phyloP scores from a whole-genome alignment of 1,140 invertebrate genomes.

The Limonius californicus region DNA sequence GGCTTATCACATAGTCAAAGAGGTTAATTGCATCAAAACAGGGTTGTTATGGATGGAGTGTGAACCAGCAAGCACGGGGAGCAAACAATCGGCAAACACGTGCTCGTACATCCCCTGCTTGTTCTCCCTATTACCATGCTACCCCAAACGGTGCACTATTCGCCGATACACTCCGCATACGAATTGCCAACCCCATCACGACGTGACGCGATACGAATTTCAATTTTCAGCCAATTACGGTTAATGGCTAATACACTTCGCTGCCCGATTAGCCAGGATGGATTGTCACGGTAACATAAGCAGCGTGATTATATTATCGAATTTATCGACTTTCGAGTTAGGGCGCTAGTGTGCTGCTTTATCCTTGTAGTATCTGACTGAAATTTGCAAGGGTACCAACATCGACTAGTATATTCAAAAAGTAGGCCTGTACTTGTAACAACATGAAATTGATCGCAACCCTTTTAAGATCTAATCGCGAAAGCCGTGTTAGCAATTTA shows the following conservation, averaged over 20 bases:
- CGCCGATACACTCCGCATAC: constrained; percentile 8
- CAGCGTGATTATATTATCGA: constrained; percentile 8
- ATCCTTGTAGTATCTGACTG: too few species aligned
- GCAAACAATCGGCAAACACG: constrained; percentile 15
- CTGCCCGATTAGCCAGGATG: constrained; percentile 2
- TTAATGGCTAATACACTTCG: constrained; percentile 12
- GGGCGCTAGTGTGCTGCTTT: neutral
- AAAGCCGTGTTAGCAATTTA: too few species aligned
- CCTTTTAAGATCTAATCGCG: too few species aligned
- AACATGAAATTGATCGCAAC: too few species aligned
- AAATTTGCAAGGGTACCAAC: too few species aligned
- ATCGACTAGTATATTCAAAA: too few species aligned
- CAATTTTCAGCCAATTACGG: constrained; percentile 12
- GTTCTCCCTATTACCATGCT: neutral
- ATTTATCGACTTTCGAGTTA: neutral
- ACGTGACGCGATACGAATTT: constrained; percentile 11
- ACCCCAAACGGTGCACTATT: constrained; percentile 8
- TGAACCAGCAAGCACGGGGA: neutral
- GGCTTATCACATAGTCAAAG: neutral
- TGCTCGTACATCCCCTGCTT: constrained; percentile 9
- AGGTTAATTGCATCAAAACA: neutral
- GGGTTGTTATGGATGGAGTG: constrained; percentile 7
- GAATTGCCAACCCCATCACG: constrained; percentile 7
- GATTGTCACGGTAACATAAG: constrained; percentile 12
- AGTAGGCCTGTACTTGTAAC: too few species aligned